These are phyloP conservation scores for Pheosia tremula DNA, from an alignment of 2,888 invertebrate species.

Conservation along the genomic window DNA sequence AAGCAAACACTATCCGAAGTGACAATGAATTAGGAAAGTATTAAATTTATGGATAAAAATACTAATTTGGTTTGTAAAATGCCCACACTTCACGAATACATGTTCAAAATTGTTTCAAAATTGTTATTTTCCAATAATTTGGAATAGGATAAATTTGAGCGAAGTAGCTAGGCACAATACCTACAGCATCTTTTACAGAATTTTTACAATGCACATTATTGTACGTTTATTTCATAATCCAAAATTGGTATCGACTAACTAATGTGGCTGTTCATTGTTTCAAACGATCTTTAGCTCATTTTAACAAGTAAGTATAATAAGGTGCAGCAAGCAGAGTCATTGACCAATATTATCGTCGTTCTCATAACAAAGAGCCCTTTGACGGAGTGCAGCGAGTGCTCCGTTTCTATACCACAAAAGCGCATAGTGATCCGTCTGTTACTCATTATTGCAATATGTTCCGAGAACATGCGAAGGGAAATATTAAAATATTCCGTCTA, in stretches of 20 bases:
- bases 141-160: too few relatives aligned
- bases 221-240: background rate
- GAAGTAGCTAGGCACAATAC: too few relatives aligned
- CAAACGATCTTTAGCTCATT: slow-evolving; percentile 29
- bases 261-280: slow-evolving; percentile 21
- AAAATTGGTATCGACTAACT: background rate
- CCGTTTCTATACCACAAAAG: slow-evolving; percentile 44
- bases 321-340: slow-evolving; percentile 45
- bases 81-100: too few relatives aligned
- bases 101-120: too few relatives aligned
- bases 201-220: too few relatives aligned
- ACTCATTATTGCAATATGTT: slow-evolving; percentile 35
- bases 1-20: background rate
- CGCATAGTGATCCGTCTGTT: slow-evolving; percentile 43
- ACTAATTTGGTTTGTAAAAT: too few relatives aligned
- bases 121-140: too few relatives aligned
- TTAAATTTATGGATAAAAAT: background rate
- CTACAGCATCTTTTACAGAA: too few relatives aligned
- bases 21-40: background rate
- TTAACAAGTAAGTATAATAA: slow-evolving; percentile 36
- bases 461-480: slow-evolving; percentile 12
- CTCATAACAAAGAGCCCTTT: slow-evolving; percentile 53
- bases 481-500: background rate
- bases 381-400: slow-evolving; percentile 42
- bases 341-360: slow-evolving; percentile 53